Evolutionary conservation across 2,797 vertebrate genomes (phyloP).

Genomic region (Cygnus olor): DNA sequence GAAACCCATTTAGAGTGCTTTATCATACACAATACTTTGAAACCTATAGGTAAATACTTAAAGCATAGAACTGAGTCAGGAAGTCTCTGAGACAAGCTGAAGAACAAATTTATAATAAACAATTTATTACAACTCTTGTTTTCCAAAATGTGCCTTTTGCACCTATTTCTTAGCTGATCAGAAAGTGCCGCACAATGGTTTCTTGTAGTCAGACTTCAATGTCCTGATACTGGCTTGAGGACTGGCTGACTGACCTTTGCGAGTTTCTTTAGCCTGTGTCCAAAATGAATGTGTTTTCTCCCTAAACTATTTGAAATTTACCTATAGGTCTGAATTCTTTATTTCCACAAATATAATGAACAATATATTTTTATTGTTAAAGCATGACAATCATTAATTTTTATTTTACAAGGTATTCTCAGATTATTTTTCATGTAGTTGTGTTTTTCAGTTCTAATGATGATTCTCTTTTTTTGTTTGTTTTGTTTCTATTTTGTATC

Average conservation of each 20-base stretch:
- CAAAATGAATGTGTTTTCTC: not conserved
- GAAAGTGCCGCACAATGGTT: not conserved
- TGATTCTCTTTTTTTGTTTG: not conserved
- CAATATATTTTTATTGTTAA: rapidly evolving
- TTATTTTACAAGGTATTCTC: not conserved
- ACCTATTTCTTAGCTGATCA: not conserved
- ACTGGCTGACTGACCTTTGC: not conserved
- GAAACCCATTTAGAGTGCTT: not conserved
- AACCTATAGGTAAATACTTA: not conserved
- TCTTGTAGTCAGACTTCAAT: not conserved
- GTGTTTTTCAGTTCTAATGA: not conserved
- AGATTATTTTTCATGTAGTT: not conserved
- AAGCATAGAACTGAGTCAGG: not conserved
- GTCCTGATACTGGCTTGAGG: not conserved
- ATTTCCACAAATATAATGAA: not conserved
- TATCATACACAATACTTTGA: not conserved
- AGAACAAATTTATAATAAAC: not conserved
- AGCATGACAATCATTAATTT: not conserved
- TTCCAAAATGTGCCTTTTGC: not conserved
- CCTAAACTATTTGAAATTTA: not conserved
- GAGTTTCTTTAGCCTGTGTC: not conserved
- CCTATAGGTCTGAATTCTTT: not conserved
- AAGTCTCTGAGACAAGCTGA: not conserved
- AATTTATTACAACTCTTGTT: not conserved
- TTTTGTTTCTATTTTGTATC: not conserved